Conservation (phyloP, 2,113 vertebrate genomes). For the Pluvianellus socialis region DNA sequence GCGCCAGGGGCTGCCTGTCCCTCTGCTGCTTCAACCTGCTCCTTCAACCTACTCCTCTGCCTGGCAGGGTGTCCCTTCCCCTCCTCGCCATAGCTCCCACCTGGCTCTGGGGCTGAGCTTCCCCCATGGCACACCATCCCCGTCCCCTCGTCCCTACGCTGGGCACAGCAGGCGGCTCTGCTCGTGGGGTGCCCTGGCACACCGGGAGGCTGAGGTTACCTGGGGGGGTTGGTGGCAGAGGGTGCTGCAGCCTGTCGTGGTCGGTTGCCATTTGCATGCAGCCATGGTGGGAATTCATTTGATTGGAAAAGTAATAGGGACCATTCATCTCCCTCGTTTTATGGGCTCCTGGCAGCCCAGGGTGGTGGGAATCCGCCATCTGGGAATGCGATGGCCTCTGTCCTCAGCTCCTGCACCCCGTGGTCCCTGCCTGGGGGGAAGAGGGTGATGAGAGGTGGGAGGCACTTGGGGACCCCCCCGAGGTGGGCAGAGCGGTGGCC, state of each 20-base stretch:
- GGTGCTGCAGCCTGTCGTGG: conserved; percentile 76
- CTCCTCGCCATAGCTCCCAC: too few relatives aligned
- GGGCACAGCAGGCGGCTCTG: rapidly evolving
- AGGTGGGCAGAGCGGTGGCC: rapidly evolving
- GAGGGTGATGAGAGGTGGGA: too few relatives aligned
- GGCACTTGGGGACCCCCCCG: rapidly evolving
- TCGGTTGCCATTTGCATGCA: conserved; percentile 87
- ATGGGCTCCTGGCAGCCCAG: conserved; percentile 69
- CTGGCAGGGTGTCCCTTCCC: too few relatives aligned
- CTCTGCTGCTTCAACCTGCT: background rate
- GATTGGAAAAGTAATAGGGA: conserved; percentile 92
- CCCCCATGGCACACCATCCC: rapidly evolving
- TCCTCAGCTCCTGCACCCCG: background rate
- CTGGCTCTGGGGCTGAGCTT: background rate
- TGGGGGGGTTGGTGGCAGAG: background rate
- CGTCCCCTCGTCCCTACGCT: rapidly evolving
- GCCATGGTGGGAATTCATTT: conserved; percentile 86
- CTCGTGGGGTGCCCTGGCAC: rapidly evolving
- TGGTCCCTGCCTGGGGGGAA: too few relatives aligned
- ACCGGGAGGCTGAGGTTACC: conserved; percentile 55
- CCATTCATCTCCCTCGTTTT: conserved; percentile 88
- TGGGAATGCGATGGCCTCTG: rapidly evolving
- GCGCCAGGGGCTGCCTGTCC: background rate
- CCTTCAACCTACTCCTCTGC: background rate
- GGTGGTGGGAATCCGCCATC: background rate